Base-by-base conservation (phyloP, 2,888 invertebrate genomes). In the Hyppa rectilinea region DNA sequence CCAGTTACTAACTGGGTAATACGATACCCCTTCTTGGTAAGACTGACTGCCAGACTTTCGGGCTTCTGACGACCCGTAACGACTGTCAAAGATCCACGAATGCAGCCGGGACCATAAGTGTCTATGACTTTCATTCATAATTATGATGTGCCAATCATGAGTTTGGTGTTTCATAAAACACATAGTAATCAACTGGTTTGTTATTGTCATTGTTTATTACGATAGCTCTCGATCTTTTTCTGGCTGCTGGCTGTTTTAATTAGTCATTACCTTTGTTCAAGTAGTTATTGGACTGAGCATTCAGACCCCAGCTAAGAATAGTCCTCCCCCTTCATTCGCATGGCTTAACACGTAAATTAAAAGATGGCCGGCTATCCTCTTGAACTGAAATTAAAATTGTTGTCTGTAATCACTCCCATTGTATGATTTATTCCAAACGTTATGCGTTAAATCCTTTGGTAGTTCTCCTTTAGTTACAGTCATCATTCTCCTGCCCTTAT, bases 301-400 rank as follows among this genome's bases (percentile, higher is more conserved):
- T 52, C 23, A 58, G 3, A 76, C 14, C 45, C 26, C 38, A 14
- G 20, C 26, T 17, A 40, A 34, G 38, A 58, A 58, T 40, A 45
- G 20, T 45, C n/a, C 26, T 38, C 17, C 31, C 38, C 23, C 43
- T 23, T 52, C 56, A 17, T 50, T 58, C n/a, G 45, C n/a, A 31
- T 40, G 20, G 40, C 34, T 34, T 47, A 53, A 40, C 43, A 12
- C 45, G 23, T 58, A 76, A 76, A 76, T 76, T 40, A 68, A 59
- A 69, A 56, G 26, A 74, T 45, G 45, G 29, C 38, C n/a, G 20
- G 20, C 31, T 45, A 69, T 49, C 36, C 38, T 60, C 14, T 10
- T 47, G 26, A 58, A 40, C 23, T 23, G 38, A 52, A 50, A 58
- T 75, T 67, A 52, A 45, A 75, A 59, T 34, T 0, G 23, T 26